Conservation (phyloP, 2,888 invertebrate species). For the Gisinianus flammeolus region DNA sequence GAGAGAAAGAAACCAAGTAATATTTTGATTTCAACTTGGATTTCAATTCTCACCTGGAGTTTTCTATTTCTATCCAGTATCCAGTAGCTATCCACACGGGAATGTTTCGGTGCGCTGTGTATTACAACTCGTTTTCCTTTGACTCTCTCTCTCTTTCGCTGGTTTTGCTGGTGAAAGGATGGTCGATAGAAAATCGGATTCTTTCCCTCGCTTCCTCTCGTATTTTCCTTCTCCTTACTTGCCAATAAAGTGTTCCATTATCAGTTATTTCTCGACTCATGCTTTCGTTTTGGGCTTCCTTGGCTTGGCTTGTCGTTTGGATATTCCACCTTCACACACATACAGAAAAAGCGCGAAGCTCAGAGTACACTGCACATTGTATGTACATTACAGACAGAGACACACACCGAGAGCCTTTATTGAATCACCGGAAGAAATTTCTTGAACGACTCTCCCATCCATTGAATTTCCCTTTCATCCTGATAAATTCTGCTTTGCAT, state of each 20-base stretch:
- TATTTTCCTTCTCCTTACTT: neutral
- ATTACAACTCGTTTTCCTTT: neutral
- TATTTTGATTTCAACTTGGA: neutral
- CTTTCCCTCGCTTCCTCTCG: neutral
- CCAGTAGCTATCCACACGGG: neutral
- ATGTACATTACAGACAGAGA: neutral
- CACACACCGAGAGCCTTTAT: conserved; percentile 11
- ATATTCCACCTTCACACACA: neutral
- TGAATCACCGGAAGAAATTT: conserved; percentile 31
- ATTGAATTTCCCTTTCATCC: conserved; percentile 35
- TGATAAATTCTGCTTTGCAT: conserved; percentile 2
- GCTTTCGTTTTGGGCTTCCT: neutral
- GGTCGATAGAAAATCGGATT: conserved; percentile 13
- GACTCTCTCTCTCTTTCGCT: neutral
- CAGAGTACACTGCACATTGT: no score
- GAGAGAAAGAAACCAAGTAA: neutral
- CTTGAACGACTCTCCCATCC: conserved; percentile 21
- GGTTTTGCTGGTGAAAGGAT: neutral
- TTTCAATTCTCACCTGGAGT: neutral
- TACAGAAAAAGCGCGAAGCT: neutral
- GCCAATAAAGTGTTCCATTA: conserved; percentile 11
- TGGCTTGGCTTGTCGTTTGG: neutral
- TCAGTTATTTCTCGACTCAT: neutral
- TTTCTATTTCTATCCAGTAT: neutral
- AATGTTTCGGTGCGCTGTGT: neutral